phyloP scores from a whole-genome alignment of 1,140 invertebrate species.

The Adelges cooleyi region DNA sequence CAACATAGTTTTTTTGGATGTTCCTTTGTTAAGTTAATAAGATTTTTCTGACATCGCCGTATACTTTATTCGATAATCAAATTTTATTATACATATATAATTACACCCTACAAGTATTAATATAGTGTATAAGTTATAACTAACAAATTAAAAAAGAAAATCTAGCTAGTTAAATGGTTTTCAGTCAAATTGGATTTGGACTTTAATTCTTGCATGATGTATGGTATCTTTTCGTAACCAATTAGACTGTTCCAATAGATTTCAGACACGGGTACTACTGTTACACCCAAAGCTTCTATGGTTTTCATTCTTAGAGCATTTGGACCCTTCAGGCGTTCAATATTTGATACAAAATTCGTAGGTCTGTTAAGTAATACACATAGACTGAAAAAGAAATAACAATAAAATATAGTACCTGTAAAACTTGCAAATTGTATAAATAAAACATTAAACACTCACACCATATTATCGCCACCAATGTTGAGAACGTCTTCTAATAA shows the following conservation, averaged over 20 bases:
- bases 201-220: conserved; percentile 39
- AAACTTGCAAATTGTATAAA: not conserved
- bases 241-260: conserved; percentile 38
- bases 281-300: conserved; percentile 34
- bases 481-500: not conserved
- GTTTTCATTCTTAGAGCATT: not conserved
- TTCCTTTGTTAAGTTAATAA: too few species aligned
- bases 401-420: not conserved
- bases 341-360: conserved; percentile 7
- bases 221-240: conserved; percentile 42
- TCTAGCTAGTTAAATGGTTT: too few species aligned
- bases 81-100: too few species aligned
- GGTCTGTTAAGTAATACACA: not conserved
- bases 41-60: too few species aligned
- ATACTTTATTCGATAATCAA: too few species aligned
- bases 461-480: not conserved
- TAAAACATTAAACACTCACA: not conserved
- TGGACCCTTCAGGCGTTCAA: conserved; percentile 7
- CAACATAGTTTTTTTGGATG: too few species aligned
- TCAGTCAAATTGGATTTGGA: conserved; percentile 35
- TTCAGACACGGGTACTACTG: conserved; percentile 38
- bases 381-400: conserved; percentile 12
- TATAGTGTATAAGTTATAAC: too few species aligned
- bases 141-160: too few species aligned
- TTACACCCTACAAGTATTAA: too few species aligned